Percentiles rank a stretch among this genome's conserved stretches.
Conservation (phyloP, 2,113 vertebrate species). For the Eolophus roseicapilla region DNA sequence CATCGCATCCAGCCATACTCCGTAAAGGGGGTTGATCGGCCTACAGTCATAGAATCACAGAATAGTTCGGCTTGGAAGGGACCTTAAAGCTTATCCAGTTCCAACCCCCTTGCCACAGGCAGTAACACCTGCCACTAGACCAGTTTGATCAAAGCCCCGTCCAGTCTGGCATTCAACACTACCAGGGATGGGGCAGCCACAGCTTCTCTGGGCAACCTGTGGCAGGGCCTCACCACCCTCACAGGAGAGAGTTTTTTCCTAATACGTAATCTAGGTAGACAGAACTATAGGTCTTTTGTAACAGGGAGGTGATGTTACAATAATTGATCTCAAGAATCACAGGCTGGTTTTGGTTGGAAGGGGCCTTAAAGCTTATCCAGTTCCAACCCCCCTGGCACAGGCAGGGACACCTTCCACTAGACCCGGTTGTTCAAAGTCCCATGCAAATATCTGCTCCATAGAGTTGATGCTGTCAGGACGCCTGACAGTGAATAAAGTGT, state of each 20-base stretch:
- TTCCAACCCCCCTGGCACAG: neutral
- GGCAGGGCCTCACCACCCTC: neutral
- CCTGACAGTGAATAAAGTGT: neutral
- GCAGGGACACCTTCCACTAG: neutral
- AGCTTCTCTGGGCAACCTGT: neutral
- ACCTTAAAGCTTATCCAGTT: neutral
- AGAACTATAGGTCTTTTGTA: neutral
- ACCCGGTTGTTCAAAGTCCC: neutral
- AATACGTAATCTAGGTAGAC: neutral
- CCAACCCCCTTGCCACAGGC: no score
- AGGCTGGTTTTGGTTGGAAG: neutral
- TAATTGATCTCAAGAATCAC: neutral
- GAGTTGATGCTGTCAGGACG: rapidly evolving
- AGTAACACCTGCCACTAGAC: neutral
- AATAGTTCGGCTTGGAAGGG: neutral
- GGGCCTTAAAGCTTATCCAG: neutral
- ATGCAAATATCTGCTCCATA: neutral
- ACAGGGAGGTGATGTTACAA: neutral
- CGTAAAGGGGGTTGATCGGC: no score
- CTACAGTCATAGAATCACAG: neutral
- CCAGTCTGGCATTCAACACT: neutral
- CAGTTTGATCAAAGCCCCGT: neutral
- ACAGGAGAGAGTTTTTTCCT: neutral
- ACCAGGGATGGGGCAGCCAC: neutral
- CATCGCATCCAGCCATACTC: no score